Percentiles rank a stretch among this genome's conserved stretches.
Evolutionary conservation across 2,113 vertebrate genomes (phyloP).

Genomic region (Danio rerio): DNA sequence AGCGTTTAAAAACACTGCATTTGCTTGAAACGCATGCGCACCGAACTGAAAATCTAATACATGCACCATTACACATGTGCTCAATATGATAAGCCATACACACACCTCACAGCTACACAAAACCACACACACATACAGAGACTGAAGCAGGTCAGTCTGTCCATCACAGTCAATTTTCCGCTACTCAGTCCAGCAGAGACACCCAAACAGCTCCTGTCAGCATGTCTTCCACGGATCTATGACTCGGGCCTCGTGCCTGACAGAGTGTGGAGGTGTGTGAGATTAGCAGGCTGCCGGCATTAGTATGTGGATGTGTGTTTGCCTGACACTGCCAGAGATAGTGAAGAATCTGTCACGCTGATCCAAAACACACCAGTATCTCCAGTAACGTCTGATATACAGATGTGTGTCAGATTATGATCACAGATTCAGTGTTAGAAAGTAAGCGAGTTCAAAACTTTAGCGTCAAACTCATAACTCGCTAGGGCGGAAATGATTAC

Average conservation of each 20-base stretch:
- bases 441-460: too few species aligned
- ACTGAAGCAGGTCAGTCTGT: background rate
- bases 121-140: constrained; percentile 7
- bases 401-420: background rate
- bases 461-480: too few species aligned
- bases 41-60: too few species aligned
- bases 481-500: too few species aligned
- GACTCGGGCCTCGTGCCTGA: constrained; percentile 35
- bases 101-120: background rate
- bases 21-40: too few species aligned
- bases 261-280: constrained; percentile 44
- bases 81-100: background rate
- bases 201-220: constrained; percentile 37
- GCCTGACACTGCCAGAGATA: constrained; percentile 2
- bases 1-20: too few species aligned
- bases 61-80: too few species aligned
- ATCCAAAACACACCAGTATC: constrained; percentile 4
- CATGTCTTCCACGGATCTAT: constrained; percentile 43
- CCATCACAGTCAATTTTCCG: constrained; percentile 17
- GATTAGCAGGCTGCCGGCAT: constrained; percentile 33
- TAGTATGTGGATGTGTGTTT: constrained; percentile 32
- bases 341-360: background rate
- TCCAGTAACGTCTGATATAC: background rate
- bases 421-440: background rate
- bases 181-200: constrained; percentile 6